Evolutionary conservation across 2,113 vertebrate genomes (phyloP), one percentile per base, ranked within the genome.

Genomic region (Phasianus colchicus): DNA sequence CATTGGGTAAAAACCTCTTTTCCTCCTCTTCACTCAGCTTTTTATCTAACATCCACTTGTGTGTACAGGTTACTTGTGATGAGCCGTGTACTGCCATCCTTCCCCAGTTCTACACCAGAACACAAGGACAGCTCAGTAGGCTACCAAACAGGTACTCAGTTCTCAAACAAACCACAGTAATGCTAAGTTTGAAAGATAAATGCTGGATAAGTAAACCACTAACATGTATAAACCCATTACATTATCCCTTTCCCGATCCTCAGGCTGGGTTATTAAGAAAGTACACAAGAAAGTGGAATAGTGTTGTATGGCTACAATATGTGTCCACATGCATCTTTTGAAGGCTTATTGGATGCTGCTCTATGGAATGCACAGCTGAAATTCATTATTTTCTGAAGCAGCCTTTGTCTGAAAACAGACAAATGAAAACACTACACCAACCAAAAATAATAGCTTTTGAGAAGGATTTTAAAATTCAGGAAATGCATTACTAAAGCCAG

Each of bases 391-490:
- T 74, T 57, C 83, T 84, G 38, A 90, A 81, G 69, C 24, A 85
- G 58, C 30, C 88, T 70, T 67, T 78, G 73, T 78, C 90, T 93
- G 69, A 90, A 90, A 92, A 64, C 52, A 86, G 76, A 77, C 55
- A 92, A 96, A 90, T 47, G 61, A 87, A 95, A 96, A 94, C 76
- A 94, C 30, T 88, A 19, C 6, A 1, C 57, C n/a, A 74, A 95
- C 57, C 80, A 94, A 91, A 93, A 92, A 78, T 30, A 92, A 40
- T 8, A 88, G 47, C 52, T 72, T 83, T n/a, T 72, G 66, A 66
- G 47, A 58, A 27, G 45, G 64, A 85, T 73, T 92, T 50, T 79
- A 55, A 88, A 84, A 94, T 88, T 88, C 50, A 40, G 30, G 60
- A 91, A 88, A 80, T 69, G 65, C 50, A 52, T 77, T 32, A 32